Conservation (phyloP, 2,888 invertebrate species). For the Drosophila phalerata region DNA sequence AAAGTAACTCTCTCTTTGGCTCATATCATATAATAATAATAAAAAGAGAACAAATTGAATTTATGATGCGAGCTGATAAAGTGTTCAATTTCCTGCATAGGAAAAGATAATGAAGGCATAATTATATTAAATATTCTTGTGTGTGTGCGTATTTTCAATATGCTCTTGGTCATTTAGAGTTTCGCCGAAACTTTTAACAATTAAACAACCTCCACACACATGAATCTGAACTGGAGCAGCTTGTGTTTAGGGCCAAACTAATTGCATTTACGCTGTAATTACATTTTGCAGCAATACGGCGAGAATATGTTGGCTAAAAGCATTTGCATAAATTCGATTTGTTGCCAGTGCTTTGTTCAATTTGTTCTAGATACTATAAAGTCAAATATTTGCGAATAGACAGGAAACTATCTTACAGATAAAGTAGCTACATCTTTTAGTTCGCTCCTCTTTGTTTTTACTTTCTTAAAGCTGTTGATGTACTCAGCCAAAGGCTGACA, state of each 20-base stretch:
- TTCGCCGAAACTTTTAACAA: constrained; percentile 9
- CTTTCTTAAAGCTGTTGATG: constrained; percentile 9
- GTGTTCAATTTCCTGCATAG: not conserved
- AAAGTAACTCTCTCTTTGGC: not conserved
- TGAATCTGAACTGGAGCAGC: not conserved
- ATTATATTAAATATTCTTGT: constrained; percentile 5
- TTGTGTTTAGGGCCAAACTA: constrained; percentile 23
- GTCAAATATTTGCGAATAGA: not conserved
- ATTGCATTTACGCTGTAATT: constrained; percentile 53
- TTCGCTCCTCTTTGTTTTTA: not conserved
- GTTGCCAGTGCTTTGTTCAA: constrained; percentile 13
- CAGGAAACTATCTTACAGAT: constrained; percentile 17
- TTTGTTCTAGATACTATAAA: constrained; percentile 2
- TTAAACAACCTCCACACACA: constrained; percentile 10
- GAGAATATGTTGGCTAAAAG: constrained; percentile 36
- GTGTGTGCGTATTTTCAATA: not conserved
- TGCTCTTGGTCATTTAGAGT: not conserved
- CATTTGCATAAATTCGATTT: constrained; percentile 39
- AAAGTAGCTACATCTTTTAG: not conserved
- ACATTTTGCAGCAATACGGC: constrained; percentile 33
- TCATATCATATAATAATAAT: not conserved
- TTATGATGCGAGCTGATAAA: not conserved
- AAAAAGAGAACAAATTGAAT: not conserved
- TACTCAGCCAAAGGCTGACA: constrained; percentile 29
- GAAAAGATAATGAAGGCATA: not conserved